Conservation (phyloP, 2,888 invertebrate genomes). For the Anagyrus pseudococci region DNA sequence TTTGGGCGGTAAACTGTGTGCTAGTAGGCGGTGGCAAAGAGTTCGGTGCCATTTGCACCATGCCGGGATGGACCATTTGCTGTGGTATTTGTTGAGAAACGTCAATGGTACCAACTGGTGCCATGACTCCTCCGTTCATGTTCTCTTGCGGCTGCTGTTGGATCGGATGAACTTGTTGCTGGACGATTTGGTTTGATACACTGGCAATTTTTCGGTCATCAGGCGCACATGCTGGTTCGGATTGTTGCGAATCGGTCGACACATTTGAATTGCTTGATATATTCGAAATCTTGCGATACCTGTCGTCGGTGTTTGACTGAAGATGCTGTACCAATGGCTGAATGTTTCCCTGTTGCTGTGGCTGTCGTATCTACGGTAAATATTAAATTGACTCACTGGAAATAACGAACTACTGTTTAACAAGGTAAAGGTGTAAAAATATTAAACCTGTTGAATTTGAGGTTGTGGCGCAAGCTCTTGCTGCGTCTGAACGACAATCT, state of each 20-base stretch:
- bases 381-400: no score
- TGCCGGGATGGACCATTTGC: conserved; percentile 38
- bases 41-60: conserved; percentile 19
- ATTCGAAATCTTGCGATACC: conserved; percentile 56
- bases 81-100: conserved; percentile 32
- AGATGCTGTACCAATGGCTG: conserved; percentile 49
- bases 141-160: conserved; percentile 18
- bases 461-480: conserved; percentile 29
- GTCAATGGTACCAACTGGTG: conserved; percentile 2
- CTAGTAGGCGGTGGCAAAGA: background rate
- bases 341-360: conserved; percentile 44
- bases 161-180: conserved; percentile 9
- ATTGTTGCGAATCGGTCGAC: conserved; percentile 51
- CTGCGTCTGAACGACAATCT: conserved; percentile 28
- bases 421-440: no score
- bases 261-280: conserved; percentile 53
- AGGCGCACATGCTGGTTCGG: conserved; percentile 9
- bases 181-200: conserved; percentile 18
- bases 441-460: conserved; percentile 39
- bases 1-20: conserved; percentile 23
- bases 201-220: conserved; percentile 44
- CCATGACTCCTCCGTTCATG: background rate
- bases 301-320: conserved; percentile 51
- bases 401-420: no score
- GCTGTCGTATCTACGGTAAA: conserved; percentile 37